Evolutionary conservation across 2,113 vertebrate genomes (phyloP).

Genomic region (Lophotis ruficrista): DNA sequence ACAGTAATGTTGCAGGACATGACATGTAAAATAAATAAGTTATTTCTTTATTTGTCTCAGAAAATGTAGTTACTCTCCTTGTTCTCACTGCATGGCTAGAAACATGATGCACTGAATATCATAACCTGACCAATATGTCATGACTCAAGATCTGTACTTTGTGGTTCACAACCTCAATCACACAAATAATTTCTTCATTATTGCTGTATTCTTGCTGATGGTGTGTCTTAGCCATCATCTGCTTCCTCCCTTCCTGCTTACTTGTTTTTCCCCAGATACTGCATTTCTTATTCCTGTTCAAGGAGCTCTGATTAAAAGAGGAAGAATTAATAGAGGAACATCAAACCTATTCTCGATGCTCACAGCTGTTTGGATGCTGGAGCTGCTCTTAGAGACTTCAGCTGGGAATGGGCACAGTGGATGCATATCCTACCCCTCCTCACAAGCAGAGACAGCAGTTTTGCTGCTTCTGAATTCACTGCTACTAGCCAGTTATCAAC

Average conservation of each 20-base stretch:
- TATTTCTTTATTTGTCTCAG: too few species aligned
- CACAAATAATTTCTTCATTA: not conserved
- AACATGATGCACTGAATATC: too few species aligned
- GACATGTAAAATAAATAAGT: not conserved
- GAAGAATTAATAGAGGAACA: not conserved
- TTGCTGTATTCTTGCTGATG: not conserved
- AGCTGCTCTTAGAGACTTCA: not conserved
- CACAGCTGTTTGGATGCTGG: not conserved
- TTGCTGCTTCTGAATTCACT: not conserved
- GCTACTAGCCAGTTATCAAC: not conserved
- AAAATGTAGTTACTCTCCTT: too few species aligned
- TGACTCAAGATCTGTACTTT: fast-evolving
- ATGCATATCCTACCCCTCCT: not conserved
- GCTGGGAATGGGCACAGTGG: too few species aligned
- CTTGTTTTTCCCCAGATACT: not conserved
- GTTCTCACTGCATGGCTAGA: too few species aligned
- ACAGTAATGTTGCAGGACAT: not conserved
- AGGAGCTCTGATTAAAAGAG: not conserved
- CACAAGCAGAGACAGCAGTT: not conserved
- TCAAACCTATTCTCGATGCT: not conserved
- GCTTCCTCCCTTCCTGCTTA: not conserved
- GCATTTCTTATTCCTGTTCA: not conserved
- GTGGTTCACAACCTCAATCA: not conserved
- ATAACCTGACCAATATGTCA: not conserved
- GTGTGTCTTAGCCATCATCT: not conserved